Evolutionary conservation across 2,797 vertebrate genomes (phyloP).

Genomic region (Malurus splendens): DNA sequence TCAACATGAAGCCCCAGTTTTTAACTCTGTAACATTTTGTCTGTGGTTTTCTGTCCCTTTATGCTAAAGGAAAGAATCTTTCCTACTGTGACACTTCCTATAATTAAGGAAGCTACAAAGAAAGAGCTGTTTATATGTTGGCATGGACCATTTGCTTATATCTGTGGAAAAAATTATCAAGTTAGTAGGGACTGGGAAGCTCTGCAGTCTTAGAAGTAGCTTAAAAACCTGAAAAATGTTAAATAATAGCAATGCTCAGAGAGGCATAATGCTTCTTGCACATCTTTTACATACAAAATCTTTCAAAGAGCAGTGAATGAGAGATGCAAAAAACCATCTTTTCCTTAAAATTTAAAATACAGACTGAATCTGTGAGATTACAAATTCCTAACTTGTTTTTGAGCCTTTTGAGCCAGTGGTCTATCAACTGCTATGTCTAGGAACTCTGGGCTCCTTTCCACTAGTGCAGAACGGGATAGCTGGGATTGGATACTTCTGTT

Average conservation of each 20-base stretch:
- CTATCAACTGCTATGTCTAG: not conserved
- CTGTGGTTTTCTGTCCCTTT: not conserved
- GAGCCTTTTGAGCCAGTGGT: not conserved
- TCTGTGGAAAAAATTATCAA: not conserved
- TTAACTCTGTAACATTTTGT: not conserved
- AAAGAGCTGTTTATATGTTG: not conserved
- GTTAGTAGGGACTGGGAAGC: not conserved
- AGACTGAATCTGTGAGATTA: not conserved
- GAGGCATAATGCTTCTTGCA: not conserved
- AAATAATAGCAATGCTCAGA: not conserved
- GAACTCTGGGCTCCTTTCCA: not conserved
- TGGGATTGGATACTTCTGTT: not conserved
- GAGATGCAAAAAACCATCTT: not conserved
- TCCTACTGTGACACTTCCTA: not conserved
- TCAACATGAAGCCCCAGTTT: not conserved
- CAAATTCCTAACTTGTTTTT: not conserved
- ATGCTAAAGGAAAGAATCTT: not conserved
- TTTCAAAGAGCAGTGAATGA: not conserved
- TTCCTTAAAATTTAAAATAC: not conserved
- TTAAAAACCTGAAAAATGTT: not conserved
- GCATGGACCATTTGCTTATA: not conserved
- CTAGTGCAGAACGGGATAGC: fast-evolving
- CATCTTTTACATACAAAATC: not conserved
- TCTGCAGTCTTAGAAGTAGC: not conserved
- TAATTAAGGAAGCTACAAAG: not conserved